Evolutionary conservation across 2,113 vertebrate genomes (phyloP).

Genomic region (Alethe diademata): DNA sequence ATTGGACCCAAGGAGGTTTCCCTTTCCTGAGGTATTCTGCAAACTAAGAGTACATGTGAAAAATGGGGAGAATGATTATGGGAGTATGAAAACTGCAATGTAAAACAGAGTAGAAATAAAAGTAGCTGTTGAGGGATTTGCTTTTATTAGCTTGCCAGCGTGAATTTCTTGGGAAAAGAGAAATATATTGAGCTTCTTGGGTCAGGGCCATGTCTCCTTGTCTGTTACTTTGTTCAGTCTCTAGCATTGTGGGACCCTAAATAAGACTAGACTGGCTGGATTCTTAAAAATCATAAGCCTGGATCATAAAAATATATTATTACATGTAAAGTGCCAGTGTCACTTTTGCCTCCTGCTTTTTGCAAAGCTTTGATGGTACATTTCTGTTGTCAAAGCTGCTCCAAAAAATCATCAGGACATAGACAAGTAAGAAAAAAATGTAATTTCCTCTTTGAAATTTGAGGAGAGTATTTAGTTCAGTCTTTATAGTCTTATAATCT

Average conservation of each 20-base stretch:
- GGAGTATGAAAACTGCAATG: not conserved
- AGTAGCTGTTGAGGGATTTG: not conserved
- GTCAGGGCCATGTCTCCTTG: not conserved
- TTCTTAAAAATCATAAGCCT: not conserved
- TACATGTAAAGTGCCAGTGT: not conserved
- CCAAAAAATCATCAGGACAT: not conserved
- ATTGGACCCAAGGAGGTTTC: not conserved
- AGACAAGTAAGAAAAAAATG: not conserved
- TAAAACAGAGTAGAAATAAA: not conserved
- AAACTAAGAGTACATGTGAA: not conserved
- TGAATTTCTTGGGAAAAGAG: not conserved
- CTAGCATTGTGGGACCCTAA: not conserved
- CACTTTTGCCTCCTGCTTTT: not conserved
- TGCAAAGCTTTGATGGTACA: not conserved
- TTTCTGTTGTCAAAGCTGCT: not conserved
- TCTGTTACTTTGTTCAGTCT: not conserved
- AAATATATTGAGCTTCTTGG: not conserved
- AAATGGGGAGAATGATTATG: not conserved
- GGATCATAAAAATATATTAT: not conserved
- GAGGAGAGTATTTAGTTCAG: not conserved
- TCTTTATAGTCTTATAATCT: not conserved
- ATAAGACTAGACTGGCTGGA: not conserved
- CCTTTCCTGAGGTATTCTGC: not conserved
- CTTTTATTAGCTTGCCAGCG: not conserved
- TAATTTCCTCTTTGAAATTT: not conserved